Base-by-base conservation (phyloP, 2,113 vertebrate genomes). In the Scophthalmus maximus region DNA sequence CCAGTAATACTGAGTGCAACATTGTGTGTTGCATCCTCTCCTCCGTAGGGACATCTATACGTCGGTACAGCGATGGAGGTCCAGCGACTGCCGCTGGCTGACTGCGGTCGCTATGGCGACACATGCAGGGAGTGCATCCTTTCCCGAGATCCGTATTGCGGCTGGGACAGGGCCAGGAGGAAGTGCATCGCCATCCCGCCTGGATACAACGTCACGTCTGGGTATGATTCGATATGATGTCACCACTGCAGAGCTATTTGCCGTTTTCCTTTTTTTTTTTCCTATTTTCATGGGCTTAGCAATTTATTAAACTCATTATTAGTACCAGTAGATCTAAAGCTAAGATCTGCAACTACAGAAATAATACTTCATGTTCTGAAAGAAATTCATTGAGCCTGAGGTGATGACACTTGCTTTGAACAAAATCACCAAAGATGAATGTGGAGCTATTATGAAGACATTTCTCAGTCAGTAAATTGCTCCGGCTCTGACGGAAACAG, bases 121-220 rank as follows among this genome's bases (percentile, higher is more conserved):
- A 94, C 88, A 1, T 95, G 95, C 76, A 85, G 90, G 57, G 93
- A 93, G 56, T 95, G 95, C 82, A 91, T 95, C 52, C 92, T 95
- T 11, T 92, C 94, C 18, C 78, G 92, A 14, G 95, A 95, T 75
- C 94, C 95, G 0, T 95, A 95, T 55, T 95, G 95, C 52, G 93
- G 92, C 6, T 95, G 95, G 95, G 92, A 95, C 49, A 18, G 44
- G 20, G 63, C 73, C 61, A 88, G 73, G 53, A 91, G 87, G 73
- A 93, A 57, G 68, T 95, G 95, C 56, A 78, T 91, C 3, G 42
- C 93, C 30, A 84, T 94, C 73, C 91, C 94, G 12, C 60, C 82
- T 3, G 82, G 82, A 63, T 89, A 90, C 88, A 94, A 92, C 69
- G 62, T 77, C 82, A 93, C 71, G 0, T 42, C 86, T 55, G 93